Conservation (phyloP, 2,888 invertebrate genomes). For the Caenorhabditis sp. region DNA sequence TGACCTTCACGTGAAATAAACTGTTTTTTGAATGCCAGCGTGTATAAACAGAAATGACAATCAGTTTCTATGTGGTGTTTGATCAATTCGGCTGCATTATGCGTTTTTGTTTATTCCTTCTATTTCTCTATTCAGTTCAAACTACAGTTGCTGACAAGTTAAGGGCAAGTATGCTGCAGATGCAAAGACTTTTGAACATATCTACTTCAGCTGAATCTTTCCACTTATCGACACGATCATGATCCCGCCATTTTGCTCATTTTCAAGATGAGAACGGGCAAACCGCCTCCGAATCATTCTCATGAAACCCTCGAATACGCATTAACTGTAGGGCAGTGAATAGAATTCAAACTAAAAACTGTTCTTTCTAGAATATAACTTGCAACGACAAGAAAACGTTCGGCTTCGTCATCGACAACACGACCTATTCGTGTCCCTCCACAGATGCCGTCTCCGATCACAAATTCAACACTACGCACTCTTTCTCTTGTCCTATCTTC, state of each 20-base stretch:
- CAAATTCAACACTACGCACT: slow-evolving; percentile 7
- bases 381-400: not conserved
- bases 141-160: not conserved
- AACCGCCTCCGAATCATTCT: slow-evolving; percentile 4
- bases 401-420: not conserved
- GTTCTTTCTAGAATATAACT: not conserved
- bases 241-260: not conserved
- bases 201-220: slow-evolving; percentile 10
- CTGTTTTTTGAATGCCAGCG: not conserved
- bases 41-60: not conserved
- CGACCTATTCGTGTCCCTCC: slow-evolving; percentile 4
- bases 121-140: not conserved
- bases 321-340: not conserved
- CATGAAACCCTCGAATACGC: not conserved
- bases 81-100: not conserved
- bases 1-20: slow-evolving; percentile 33
- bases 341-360: not conserved
- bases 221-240: not conserved
- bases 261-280: slow-evolving; percentile 14
- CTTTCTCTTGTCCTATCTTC: slow-evolving; percentile 22
- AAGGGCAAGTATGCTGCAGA: not conserved
- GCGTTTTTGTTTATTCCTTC: not conserved
- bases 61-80: not conserved
- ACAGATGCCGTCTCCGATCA: not conserved
- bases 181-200: not conserved